Evolutionary conservation across 2,113 vertebrate species (phyloP).

Genomic region (Rhinopithecus roxellana): DNA sequence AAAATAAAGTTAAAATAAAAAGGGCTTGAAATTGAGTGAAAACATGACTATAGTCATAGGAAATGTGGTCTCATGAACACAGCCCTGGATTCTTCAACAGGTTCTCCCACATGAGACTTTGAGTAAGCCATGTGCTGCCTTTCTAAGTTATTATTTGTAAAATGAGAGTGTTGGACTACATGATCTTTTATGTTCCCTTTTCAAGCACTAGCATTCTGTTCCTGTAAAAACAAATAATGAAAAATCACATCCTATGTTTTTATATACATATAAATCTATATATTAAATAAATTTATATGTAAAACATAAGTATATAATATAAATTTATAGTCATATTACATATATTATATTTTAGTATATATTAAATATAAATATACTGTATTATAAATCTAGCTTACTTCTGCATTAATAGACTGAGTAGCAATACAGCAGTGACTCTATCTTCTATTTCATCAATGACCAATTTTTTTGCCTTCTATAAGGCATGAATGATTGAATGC

Average conservation of each 20-base stretch:
- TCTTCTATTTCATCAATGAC: conserved; percentile 10
- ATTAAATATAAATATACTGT: not conserved
- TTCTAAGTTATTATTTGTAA: conserved; percentile 9
- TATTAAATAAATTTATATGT: not conserved
- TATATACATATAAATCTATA: not conserved
- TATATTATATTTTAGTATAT: not conserved
- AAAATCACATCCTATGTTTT: not conserved
- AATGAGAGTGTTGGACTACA: not conserved
- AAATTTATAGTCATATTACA: not conserved
- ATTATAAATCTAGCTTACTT: not conserved
- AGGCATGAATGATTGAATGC: conserved; percentile 26
- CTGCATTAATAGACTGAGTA: not conserved
- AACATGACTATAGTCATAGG: not conserved
- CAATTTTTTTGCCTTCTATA: not conserved
- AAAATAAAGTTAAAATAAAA: conserved; percentile 37
- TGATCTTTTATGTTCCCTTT: not conserved
- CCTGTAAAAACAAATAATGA: conserved; percentile 6
- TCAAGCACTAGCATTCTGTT: not conserved
- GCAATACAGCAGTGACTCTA: not conserved
- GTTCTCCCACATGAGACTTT: not conserved
- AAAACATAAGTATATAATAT: not conserved
- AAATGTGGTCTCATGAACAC: not conserved
- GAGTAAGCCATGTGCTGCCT: not conserved
- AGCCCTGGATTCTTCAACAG: not conserved
- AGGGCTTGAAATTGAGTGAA: not conserved